phyloP scores from a whole-genome alignment of 2,888 invertebrate species.

The Pedicia rivosa region DNA sequence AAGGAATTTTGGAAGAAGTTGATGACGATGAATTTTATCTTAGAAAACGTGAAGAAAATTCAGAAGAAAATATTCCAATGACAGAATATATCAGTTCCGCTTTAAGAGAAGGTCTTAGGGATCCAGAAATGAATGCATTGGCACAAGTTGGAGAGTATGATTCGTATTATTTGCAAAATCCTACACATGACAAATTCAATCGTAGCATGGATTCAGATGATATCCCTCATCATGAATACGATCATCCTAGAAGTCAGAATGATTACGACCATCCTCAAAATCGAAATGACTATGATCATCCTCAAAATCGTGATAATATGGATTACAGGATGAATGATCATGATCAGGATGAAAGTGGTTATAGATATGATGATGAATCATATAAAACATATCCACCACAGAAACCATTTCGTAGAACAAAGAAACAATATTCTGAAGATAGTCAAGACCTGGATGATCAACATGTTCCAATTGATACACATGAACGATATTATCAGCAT shows the following conservation, averaged over 20 bases:
- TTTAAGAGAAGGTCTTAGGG: conserved; percentile 61
- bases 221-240: conserved; percentile 6
- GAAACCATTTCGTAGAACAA: conserved; percentile 35
- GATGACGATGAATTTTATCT: conserved; percentile 78
- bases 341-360: conserved; percentile 15
- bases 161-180: conserved; percentile 10
- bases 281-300: no score
- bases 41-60: conserved; percentile 66
- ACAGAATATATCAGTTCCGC: conserved; percentile 62
- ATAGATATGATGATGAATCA: conserved; percentile 18
- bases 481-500: conserved; percentile 5
- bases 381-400: conserved; percentile 28
- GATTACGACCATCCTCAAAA: conserved; percentile 8
- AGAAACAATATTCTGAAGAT: conserved; percentile 25
- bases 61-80: conserved; percentile 65
- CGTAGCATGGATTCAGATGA: conserved; percentile 9
- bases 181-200: conserved; percentile 4
- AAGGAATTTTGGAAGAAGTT: conserved; percentile 66
- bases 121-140: conserved; percentile 44
- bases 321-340: conserved; percentile 11
- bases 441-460: conserved; percentile 27
- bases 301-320: no score
- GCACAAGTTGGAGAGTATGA: conserved; percentile 38
- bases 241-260: conserved; percentile 13
- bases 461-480: conserved; percentile 19